phyloP scores from a whole-genome alignment of 2,888 invertebrate genomes.

The Cordilura impudica region DNA sequence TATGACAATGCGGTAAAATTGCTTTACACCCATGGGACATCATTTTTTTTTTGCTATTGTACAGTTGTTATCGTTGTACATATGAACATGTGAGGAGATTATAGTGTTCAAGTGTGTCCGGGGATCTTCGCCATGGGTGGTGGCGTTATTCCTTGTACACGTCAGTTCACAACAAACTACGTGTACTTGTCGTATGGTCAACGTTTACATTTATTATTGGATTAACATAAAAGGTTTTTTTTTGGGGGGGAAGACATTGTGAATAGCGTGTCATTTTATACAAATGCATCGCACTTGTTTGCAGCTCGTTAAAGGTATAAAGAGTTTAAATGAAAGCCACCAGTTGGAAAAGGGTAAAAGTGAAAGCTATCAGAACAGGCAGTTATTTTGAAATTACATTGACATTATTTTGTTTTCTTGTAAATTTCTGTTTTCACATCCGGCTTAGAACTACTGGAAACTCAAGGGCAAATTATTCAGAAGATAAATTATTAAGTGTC shows the following conservation, averaged over 20 bases:
- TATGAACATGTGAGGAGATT: background rate
- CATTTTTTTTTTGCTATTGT: background rate
- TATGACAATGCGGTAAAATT: conserved; percentile 66
- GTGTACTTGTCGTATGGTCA: conserved; percentile 26
- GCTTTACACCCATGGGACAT: conserved; percentile 51
- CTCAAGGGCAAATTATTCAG: no score
- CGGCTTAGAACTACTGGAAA: background rate
- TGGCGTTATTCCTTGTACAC: conserved; percentile 12
- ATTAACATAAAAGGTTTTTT: conserved; percentile 29
- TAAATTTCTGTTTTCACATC: background rate
- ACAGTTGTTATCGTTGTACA: background rate
- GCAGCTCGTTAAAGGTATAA: background rate
- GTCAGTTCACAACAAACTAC: conserved; percentile 7
- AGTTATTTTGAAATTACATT: background rate
- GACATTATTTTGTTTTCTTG: background rate
- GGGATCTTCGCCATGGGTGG: conserved; percentile 5
- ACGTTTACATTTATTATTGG: conserved; percentile 56
- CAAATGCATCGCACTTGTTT: conserved; percentile 4
- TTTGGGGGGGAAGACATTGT: background rate
- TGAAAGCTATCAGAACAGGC: background rate
- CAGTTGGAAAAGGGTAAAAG: background rate
- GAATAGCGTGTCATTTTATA: conserved; percentile 20
- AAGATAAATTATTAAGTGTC: no score
- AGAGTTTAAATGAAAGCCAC: background rate
- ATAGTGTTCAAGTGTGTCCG: background rate